Evolutionary conservation across 2,888 invertebrate species (phyloP), one percentile per base, ranked within the genome.

Genomic region (Mythimna vitellina): DNA sequence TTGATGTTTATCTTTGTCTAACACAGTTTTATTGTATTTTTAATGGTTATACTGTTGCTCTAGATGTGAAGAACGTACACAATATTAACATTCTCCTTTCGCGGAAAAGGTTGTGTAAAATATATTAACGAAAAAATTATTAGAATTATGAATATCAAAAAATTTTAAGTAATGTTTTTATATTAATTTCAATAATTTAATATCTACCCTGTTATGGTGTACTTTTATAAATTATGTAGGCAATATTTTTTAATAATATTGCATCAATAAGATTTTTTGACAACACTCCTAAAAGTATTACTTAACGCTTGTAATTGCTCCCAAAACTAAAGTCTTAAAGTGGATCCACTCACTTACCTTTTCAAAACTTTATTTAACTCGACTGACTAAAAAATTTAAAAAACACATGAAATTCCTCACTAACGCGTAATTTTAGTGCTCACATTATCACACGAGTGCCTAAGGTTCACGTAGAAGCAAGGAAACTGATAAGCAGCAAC

Each of bases 1-100:
- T 71, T 46, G 57, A 67, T 73, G 25, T 76, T 80, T 73, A 72
- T 80, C 60, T 70, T 76, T 63, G 9, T 46, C 4, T 53, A 53
- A 32, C 20, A 51, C n/a, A 10, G 17, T 65, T 69, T 65, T 51
- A 61, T 22, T 60, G 12, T 29, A 17, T 46, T 58, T 35, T 17
- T 46, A 46, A 46, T 46, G 17, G 46, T 46, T 46, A 29, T 65
- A n/a, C 29, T 53, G 17, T 60, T 51, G 9, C 25, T 25, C 17
- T 53, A 6, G 58, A 42, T 46, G 46, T 29, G 8, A 49, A 42
- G 46, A 61, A n/a, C 3, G 12, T 49, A 20, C 29, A 29, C 29
- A 20, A 17, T 46, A 46, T 20, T 20, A 46, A 46, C 14, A 20
- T 20, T 46, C 46, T 46, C 7, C 17, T 46, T 1, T 46, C 46